Base-by-base conservation (phyloP, 2,888 invertebrate genomes). In the Nudaria mundana region DNA sequence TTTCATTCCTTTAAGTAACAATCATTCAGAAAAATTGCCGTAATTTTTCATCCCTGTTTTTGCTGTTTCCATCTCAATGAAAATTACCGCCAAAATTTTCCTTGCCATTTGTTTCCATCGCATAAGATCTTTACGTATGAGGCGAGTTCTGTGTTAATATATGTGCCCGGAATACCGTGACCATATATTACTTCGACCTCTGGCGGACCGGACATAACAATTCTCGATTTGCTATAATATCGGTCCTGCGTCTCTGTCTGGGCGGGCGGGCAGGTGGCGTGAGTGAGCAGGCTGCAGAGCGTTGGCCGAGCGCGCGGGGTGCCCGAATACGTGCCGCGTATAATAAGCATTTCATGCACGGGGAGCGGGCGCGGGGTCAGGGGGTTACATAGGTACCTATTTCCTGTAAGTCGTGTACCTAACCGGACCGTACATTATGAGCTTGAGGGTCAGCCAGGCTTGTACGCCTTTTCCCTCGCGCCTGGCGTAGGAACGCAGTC, bases 331-430 rank as follows among this genome's bases (percentile, higher is more conserved):
- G 90, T 89, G 90, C 89, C 89, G 84, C 85, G 90, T 88, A 90
- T 89, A 89, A 90, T 90, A 90, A 90, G 89, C 89, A 90, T 88
- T 89, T 91, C 91, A 91, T 90, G 91, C 90, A 88, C 79, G 85
- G 86, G 89, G 80, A 63, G 79, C 70, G 79, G 77, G 81, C 72
- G 82, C 81, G 80, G 81, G 81, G 71, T 73, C 65, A 65, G 63
- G 73, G 72, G 76, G 79, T 72, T 78, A 79, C 80, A 81, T 82
- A 81, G 76, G 79, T 83, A 86, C 86, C 84, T 80, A 83, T 81
- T 83, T 81, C 78, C 84, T 82, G 87, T 86, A 86, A 88, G 87
- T 85, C 85, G 86, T 84, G 82, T 86, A 88, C 88, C 85, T 88
- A 89, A 89, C 86, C 86, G 89, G 89, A 89, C 88, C 84, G 86